These are phyloP conservation scores for Nannoperca australis DNA, from an alignment of 2,797 vertebrate species.

Conservation along the genomic window DNA sequence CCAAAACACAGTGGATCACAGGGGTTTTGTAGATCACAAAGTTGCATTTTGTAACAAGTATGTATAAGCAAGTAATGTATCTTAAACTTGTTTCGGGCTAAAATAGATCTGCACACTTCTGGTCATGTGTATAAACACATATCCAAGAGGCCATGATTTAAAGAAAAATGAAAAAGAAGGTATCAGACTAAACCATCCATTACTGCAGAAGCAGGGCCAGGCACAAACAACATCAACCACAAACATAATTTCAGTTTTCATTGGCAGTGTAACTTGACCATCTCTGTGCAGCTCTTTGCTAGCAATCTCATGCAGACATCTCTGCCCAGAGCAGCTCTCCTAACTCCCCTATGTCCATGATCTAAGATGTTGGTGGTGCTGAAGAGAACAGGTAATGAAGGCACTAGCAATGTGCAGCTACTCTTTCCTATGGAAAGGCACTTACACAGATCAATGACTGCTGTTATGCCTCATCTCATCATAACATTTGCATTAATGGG, in stretches of 20 bases:
- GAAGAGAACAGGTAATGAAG: slow-evolving; percentile 75
- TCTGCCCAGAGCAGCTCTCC: slow-evolving; percentile 39
- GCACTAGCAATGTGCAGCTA: slow-evolving; percentile 59
- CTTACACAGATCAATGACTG: slow-evolving; percentile 84
- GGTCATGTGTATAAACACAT: not conserved
- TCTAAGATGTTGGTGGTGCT: slow-evolving; percentile 57
- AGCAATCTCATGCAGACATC: slow-evolving; percentile 35
- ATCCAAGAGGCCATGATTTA: not conserved
- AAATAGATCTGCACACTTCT: not conserved
- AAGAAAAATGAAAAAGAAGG: not conserved
- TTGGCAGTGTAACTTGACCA: slow-evolving; percentile 48
- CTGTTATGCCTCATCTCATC: slow-evolving; percentile 71
- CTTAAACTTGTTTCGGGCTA: not conserved
- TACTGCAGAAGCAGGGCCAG: not conserved
- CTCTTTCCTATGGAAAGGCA: slow-evolving; percentile 81
- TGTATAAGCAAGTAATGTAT: not conserved
- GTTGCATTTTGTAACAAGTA: not conserved
- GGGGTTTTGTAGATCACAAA: not conserved
- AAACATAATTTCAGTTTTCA: slow-evolving; percentile 38
- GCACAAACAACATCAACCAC: slow-evolving; percentile 11
- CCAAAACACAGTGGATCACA: not conserved
- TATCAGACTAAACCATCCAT: not conserved
- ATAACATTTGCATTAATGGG: slow-evolving; percentile 63
- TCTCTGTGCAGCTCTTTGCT: slow-evolving; percentile 40
- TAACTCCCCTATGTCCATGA: slow-evolving; percentile 39